Percentiles rank a stretch among this genome's conserved stretches.
Conservation (phyloP, 2,797 vertebrate species). For the Peromyscus nudipes region DNA sequence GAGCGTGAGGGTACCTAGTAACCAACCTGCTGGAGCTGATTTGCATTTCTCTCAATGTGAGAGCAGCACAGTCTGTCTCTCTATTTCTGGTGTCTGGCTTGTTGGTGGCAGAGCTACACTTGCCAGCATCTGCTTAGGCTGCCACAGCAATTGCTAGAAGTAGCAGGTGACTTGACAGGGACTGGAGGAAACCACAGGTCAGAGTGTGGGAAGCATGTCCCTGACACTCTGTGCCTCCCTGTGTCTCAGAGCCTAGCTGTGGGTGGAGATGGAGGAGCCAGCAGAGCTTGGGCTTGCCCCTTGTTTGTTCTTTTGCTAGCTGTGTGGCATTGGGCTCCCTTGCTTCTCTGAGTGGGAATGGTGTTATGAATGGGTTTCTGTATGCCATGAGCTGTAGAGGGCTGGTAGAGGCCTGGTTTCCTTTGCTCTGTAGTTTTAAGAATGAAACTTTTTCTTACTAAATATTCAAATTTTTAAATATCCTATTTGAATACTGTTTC, state of each 20-base stretch:
- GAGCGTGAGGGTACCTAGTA: neutral
- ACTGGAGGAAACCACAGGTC: neutral
- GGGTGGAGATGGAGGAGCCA: neutral
- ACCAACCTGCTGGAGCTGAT: neutral
- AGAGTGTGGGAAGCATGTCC: neutral
- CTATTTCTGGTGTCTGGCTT: neutral
- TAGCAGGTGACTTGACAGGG: neutral
- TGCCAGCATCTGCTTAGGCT: neutral
- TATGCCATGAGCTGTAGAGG: conserved; percentile 50
- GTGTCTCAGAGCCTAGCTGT: neutral
- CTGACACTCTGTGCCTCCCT: neutral
- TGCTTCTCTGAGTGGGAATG: conserved; percentile 70
- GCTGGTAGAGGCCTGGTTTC: neutral
- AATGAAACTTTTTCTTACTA: conserved; percentile 14
- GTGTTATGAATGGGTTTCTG: conserved; percentile 64
- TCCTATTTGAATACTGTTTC: conserved; percentile 4
- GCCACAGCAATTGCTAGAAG: neutral
- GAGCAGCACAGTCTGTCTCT: neutral
- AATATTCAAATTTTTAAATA: neutral
- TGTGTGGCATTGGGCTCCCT: conserved; percentile 55
- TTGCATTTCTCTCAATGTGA: neutral
- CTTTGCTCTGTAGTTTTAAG: conserved; percentile 3
- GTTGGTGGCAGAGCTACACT: neutral
- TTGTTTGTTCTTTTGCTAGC: conserved; percentile 69
- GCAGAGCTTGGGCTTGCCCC: conserved; percentile 9